Conservation (phyloP, 2,888 invertebrate genomes). For the Rhyacophila evoluta region DNA sequence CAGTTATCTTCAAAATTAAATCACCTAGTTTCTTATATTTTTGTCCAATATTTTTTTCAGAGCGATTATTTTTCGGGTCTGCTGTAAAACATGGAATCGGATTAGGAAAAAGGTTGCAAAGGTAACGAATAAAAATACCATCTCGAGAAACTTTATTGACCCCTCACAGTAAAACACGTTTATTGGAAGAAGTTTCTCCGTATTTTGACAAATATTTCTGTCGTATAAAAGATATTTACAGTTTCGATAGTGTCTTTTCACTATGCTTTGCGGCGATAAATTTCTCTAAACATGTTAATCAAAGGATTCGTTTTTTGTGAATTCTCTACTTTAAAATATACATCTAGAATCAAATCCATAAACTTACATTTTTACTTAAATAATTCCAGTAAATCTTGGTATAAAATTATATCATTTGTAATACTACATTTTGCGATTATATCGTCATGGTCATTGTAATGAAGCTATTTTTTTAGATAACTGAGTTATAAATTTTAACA, state of each 20-base stretch:
- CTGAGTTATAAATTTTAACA: too few relatives aligned
- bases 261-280: neutral
- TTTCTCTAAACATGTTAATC: neutral
- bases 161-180: constrained; percentile 29
- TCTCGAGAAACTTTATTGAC: constrained; percentile 26
- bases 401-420: too few relatives aligned
- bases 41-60: neutral
- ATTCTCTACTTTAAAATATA: too few relatives aligned
- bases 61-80: constrained; percentile 10
- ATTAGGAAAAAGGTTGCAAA: constrained; percentile 39
- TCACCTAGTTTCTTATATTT: neutral
- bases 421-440: too few relatives aligned
- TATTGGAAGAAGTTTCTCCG: constrained; percentile 3
- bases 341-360: too few relatives aligned
- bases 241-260: constrained; percentile 3
- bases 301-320: neutral
- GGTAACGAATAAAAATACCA: constrained; percentile 33
- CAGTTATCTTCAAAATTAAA: neutral
- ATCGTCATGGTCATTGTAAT: too few relatives aligned
- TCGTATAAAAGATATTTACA: neutral
- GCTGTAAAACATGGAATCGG: constrained; percentile 35
- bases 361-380: too few relatives aligned
- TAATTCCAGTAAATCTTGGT: too few relatives aligned
- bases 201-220: constrained; percentile 15
- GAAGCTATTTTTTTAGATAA: too few relatives aligned